Conservation (phyloP, 2,113 vertebrate species). For the Lethenteron camtschaticum region DNA sequence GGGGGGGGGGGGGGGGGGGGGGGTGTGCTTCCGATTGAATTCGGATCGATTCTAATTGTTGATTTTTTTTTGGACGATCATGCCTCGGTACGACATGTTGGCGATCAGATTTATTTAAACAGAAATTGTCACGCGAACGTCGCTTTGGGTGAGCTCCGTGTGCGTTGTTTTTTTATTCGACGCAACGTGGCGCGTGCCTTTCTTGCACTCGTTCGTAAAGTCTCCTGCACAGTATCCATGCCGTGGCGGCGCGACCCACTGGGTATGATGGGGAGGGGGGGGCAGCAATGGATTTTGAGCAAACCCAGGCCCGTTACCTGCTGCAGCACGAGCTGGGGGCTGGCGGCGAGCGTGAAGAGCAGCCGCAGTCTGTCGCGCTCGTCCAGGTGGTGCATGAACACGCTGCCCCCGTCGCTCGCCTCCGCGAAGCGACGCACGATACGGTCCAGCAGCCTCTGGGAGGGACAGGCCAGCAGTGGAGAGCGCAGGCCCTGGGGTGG, state of each 20-base stretch:
- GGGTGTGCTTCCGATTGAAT: background rate
- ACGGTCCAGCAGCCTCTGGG: conserved; percentile 41
- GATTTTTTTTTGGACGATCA: background rate
- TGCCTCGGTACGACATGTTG: background rate
- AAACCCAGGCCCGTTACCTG: conserved; percentile 20
- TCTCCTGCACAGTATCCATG: background rate
- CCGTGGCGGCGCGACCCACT: conserved; percentile 7
- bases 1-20: too few species aligned
- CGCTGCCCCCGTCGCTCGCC: conserved; percentile 41
- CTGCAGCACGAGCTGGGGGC: conserved; percentile 34
- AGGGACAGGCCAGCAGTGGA: conserved; percentile 37
- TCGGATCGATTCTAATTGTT: background rate
- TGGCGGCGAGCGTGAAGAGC: conserved; percentile 43
- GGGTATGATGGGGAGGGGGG: conserved; percentile 1
- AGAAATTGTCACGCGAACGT: background rate
- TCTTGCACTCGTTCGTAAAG: background rate
- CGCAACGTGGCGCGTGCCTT: background rate
- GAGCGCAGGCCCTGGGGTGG: conserved; percentile 28
- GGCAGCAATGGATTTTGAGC: background rate
- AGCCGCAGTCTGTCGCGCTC: conserved; percentile 38
- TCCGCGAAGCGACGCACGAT: conserved; percentile 44
- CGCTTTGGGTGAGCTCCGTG: background rate
- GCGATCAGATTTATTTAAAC: background rate
- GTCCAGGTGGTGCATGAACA: conserved; percentile 47
- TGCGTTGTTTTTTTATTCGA: background rate